Base-by-base conservation (phyloP, 2,113 vertebrate species). In the Chionis minor region DNA sequence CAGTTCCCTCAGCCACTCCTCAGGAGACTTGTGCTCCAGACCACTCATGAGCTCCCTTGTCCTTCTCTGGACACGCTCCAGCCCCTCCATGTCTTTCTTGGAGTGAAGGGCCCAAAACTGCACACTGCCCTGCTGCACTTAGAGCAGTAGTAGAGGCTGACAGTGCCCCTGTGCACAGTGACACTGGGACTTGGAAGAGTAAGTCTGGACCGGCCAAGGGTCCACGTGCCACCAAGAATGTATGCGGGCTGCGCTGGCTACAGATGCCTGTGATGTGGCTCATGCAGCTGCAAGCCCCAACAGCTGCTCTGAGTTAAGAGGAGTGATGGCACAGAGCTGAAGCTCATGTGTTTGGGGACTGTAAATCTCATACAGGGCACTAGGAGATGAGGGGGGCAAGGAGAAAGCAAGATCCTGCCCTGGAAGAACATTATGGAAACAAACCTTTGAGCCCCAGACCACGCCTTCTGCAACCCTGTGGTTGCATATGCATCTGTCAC, bases 331-430 rank as follows among this genome's bases (percentile, higher is more conserved):
- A 84, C 9, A 35, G 45, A 70, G 22, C 42, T 47, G 35, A 69
- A 30, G 33, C 7, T 16, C 1, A 1, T 7, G 12, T 15, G 2
- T 24, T 4, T 16, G 19, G 8, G 18, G 24, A 24, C n/a, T n/a
- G 33, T 12, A 49, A 45, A 59, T 55, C 54, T 42, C 42, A 28
- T 10, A 16, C 9, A 42, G 24, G 27, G 16, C 70, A 18, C 27
- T 10, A 19, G 49, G 21, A 77, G 54, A 44, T 13, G 58, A 78
- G 24, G 4, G 14, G 8, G 9, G 2, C 0, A 16, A 69, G 49
- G 27, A n/a, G 21, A 23, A 86, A 80, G 42, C 10, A 35, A 55
- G 35, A 54, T 45, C 10, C 54, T 83, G 75, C 14, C 2, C n/a
- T 65, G 22, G 21, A 30, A 70, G 8, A 45, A 55, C 10, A 24